A percentile compares a stretch with the other conserved stretches of the same genome.
phyloP scores from a whole-genome alignment of 2,797 vertebrate species.

The Glyptemys insculpta region DNA sequence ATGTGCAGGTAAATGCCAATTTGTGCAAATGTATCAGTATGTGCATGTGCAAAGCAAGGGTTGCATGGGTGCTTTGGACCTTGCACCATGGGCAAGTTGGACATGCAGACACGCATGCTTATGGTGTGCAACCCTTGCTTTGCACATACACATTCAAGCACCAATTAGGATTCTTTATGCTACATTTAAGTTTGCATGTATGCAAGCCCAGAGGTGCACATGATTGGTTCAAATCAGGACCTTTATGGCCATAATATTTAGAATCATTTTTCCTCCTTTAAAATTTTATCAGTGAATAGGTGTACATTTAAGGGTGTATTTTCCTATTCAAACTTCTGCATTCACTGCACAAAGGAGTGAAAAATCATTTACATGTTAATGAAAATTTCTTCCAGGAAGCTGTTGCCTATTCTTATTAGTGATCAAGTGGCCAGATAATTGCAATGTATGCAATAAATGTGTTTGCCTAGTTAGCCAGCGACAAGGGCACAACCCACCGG shows the following conservation, averaged over 20 bases:
- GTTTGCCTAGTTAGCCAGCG: not conserved
- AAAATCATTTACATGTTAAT: not conserved
- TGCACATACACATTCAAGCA: not conserved
- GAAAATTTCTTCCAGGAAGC: not conserved
- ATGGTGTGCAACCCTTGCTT: not conserved
- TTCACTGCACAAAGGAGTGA: not conserved
- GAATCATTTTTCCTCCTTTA: not conserved
- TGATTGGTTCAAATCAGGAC: not conserved
- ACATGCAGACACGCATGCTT: accelerated
- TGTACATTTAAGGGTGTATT: not conserved
- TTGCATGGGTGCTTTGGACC: not conserved
- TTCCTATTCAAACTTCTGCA: not conserved
- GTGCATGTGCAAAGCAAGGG: not conserved
- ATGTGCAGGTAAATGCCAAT: not conserved
- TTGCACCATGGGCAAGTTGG: not conserved
- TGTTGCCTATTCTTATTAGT: not conserved
- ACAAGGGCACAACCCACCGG: not conserved
- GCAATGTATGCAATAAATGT: not conserved
- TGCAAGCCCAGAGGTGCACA: not conserved
- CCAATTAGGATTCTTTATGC: not conserved
- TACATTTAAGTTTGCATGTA: not conserved
- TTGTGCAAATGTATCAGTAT: not conserved
- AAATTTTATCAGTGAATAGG: not conserved
- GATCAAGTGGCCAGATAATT: not conserved
- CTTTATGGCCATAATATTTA: not conserved